Evolutionary conservation across 2,113 vertebrate genomes (phyloP).

Genomic region (Osmerus mordax): DNA sequence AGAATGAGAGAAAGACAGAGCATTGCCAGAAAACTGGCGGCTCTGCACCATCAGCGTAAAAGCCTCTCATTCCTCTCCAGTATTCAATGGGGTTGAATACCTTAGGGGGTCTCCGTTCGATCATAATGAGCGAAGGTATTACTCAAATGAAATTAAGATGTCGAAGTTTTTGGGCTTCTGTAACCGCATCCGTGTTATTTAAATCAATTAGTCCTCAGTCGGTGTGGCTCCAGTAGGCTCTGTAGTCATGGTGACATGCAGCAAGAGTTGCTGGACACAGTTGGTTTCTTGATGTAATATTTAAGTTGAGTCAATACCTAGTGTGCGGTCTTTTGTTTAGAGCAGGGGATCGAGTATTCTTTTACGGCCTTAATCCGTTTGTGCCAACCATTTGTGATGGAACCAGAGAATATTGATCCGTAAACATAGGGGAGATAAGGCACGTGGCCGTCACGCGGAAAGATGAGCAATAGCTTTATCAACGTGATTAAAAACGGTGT

Average conservation of each 20-base stretch:
- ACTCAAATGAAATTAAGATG: constrained; percentile 51
- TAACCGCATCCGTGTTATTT: constrained; percentile 2
- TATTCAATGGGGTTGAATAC: constrained; percentile 20
- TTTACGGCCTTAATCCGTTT: too few species aligned
- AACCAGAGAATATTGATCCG: too few species aligned
- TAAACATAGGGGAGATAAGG: too few species aligned
- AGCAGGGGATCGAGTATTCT: too few species aligned
- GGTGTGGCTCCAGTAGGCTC: not conserved
- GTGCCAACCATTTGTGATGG: too few species aligned
- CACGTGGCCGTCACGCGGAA: too few species aligned
- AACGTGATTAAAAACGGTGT: too few species aligned
- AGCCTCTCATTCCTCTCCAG: constrained; percentile 10
- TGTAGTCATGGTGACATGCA: not conserved
- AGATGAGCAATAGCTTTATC: too few species aligned
- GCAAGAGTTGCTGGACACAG: not conserved
- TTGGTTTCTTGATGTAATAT: not conserved
- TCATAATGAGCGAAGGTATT: constrained; percentile 50
- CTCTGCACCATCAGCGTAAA: constrained; percentile 16
- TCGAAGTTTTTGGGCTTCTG: constrained; percentile 19
- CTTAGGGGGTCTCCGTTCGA: constrained; percentile 28
- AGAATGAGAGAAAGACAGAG: not conserved
- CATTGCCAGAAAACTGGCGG: constrained; percentile 13
- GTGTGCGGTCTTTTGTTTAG: not conserved
- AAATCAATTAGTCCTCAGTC: not conserved
- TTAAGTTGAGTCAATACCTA: not conserved